Percentiles rank a stretch among this genome's conserved stretches.
These are phyloP conservation scores for Uropetala carovei DNA, from an alignment of 2,888 invertebrate species.

Conservation along the genomic window DNA sequence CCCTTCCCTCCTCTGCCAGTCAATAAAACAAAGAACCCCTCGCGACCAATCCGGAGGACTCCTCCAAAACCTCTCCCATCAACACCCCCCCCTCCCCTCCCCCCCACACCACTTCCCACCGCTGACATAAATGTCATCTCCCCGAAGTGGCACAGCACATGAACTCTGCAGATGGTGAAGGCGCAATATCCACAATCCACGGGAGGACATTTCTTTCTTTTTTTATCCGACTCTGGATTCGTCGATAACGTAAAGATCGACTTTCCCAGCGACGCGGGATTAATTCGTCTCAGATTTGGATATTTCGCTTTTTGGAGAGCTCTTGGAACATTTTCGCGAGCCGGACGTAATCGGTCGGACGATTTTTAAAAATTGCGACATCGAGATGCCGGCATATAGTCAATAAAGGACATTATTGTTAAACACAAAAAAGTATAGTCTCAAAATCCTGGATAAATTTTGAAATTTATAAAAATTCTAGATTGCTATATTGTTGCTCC, in stretches of 20 bases:
- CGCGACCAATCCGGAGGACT: background rate
- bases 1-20: background rate
- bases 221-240: background rate
- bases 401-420: no score
- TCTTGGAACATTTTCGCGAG: no score
- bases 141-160: background rate
- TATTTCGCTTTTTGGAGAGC: no score
- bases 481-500: no score
- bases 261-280: background rate
- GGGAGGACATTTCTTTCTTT: background rate
- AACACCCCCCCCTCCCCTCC: background rate
- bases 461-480: no score
- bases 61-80: background rate
- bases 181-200: background rate
- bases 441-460: no score
- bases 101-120: no score
- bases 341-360: no score
- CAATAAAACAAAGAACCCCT: background rate
- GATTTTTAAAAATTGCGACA: no score
- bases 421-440: no score
- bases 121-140: background rate
- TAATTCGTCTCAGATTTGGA: background rate
- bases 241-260: background rate
- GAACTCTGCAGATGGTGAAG: background rate
- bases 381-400: no score